Evolutionary conservation across 2,797 vertebrate species (phyloP).

Genomic region (Cephalopachus bancanus): DNA sequence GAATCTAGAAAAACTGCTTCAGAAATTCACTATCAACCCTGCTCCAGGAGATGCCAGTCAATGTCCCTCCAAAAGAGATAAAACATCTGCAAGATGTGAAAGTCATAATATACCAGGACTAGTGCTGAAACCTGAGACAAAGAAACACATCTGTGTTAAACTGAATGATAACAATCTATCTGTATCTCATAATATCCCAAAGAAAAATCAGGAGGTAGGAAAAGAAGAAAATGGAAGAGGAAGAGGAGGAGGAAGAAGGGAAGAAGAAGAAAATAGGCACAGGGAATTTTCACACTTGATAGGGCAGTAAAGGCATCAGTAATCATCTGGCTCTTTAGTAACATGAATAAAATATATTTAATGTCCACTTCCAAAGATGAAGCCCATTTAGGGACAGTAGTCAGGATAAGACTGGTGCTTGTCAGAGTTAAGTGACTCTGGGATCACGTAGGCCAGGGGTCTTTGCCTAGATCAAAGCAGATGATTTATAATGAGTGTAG

Average conservation of each 20-base stretch:
- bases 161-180: background rate
- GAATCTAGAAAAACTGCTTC: background rate
- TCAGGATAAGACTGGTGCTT: background rate
- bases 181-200: background rate
- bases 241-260: background rate
- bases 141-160: background rate
- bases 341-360: background rate
- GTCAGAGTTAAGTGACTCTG: background rate
- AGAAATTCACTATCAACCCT: background rate
- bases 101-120: background rate
- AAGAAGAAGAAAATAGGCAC: background rate
- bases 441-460: too few species aligned
- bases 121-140: background rate
- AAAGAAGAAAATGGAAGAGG: too few species aligned
- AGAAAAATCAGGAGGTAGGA: background rate
- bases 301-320: background rate
- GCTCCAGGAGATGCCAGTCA: background rate
- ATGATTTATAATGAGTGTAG: background rate
- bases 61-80: background rate
- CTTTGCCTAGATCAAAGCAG: too few species aligned
- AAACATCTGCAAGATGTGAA: background rate
- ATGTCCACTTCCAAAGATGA: background rate
- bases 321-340: background rate
- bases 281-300: background rate
- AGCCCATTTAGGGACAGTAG: background rate